Evolutionary conservation across 2,888 invertebrate genomes (phyloP).

Genomic region (Agonopterix heracliana): DNA sequence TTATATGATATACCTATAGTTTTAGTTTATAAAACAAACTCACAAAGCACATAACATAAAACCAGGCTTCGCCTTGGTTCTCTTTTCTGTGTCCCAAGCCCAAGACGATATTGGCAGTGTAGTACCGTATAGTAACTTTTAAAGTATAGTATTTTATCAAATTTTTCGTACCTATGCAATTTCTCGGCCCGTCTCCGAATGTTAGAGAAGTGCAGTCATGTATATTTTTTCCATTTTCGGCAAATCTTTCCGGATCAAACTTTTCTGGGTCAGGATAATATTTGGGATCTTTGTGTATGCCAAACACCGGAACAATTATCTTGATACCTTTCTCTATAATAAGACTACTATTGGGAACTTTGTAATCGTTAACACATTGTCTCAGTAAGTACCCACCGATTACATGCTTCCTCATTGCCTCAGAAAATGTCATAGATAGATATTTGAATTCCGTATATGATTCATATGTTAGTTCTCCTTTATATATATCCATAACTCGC

Average conservation of each 20-base stretch:
- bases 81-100: neutral
- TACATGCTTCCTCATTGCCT: slow-evolving; percentile 47
- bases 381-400: slow-evolving; percentile 15
- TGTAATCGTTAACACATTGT: neutral
- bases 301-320: slow-evolving; percentile 45
- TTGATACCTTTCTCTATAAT: slow-evolving; percentile 6
- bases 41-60: neutral
- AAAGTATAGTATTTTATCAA: neutral
- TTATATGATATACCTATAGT: neutral
- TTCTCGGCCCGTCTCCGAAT: slow-evolving; percentile 74
- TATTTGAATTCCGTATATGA: slow-evolving; percentile 20
- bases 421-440: slow-evolving; percentile 31
- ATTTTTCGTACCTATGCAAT: slow-evolving; percentile 63
- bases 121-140: neutral
- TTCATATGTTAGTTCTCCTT: slow-evolving; percentile 26
- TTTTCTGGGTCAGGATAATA: slow-evolving; percentile 68
- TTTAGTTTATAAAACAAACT: neutral
- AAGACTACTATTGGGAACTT: slow-evolving; percentile 2
- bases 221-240: slow-evolving; percentile 63
- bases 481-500: slow-evolving; percentile 19
- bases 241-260: slow-evolving; percentile 76
- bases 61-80: no score
- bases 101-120: no score
- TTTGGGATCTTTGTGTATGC: slow-evolving; percentile 61
- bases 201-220: slow-evolving; percentile 49